phyloP scores from a whole-genome alignment of 2,113 vertebrate species.

The Caloenas nicobarica region DNA sequence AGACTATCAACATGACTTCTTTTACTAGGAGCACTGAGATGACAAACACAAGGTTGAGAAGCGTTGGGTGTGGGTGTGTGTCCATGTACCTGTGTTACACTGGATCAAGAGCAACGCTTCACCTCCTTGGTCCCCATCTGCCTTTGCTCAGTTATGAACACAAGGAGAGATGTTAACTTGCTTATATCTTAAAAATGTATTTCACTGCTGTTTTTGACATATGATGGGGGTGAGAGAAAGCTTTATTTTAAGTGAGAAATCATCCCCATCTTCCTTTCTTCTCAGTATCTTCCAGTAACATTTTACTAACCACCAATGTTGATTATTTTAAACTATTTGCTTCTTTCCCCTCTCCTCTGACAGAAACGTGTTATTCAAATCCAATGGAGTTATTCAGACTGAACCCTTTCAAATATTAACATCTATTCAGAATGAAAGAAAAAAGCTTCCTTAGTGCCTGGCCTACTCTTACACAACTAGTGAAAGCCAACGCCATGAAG shows the following conservation, averaged over 20 bases:
- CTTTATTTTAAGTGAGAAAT: neutral
- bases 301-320: neutral
- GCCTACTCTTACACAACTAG: neutral
- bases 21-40: neutral
- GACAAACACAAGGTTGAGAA: neutral
- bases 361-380: neutral
- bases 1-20: neutral
- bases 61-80: accelerated
- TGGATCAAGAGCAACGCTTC: neutral
- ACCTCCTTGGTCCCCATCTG: neutral
- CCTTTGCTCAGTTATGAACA: neutral
- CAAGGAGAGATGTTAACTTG: neutral
- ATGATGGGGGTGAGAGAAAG: neutral
- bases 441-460: neutral
- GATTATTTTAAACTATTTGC: neutral
- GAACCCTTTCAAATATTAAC: neutral
- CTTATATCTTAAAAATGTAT: neutral
- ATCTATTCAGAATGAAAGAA: neutral
- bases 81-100: accelerated
- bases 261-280: neutral
- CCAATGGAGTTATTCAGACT: neutral
- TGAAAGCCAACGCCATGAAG: neutral
- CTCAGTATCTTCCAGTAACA: neutral
- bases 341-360: neutral
- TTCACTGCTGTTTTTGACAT: neutral